Evolutionary conservation across 1,140 invertebrate genomes (phyloP), one percentile per base, ranked within the genome.

Genomic region (Berghia stephanieae): DNA sequence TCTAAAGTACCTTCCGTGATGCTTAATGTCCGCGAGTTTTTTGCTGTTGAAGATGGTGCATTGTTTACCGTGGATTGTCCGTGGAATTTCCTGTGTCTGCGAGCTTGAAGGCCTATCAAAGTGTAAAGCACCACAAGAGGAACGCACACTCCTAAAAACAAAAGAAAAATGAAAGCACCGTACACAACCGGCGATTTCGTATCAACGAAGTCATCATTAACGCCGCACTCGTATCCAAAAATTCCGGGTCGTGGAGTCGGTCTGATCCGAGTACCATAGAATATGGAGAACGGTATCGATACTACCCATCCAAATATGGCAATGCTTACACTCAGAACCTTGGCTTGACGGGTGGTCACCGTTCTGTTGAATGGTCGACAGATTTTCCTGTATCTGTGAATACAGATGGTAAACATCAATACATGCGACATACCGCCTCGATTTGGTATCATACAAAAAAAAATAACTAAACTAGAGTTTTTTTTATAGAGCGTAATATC

Each of bases 241-340:
- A 79, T 67, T 2, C 68, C 75, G 18, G 63, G 27, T 36, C 66
- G 57, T 3, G 24, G 52, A 3, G 72, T 78, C 16, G 66, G 16
- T 1, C 74, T 70, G 10, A 70, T 71, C 55, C 75, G 69, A 2
- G 31, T 43, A 6, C 79, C 79, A 55, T 79, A 78, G n/a, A 81
- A 40, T 10, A 81, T 34, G 13, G 40, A 38, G 63, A 63, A 72
- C 18, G 78, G 80, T 13, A 76, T 27, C 5, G 75, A 52, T 1
- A 81, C 38, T 34, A 60, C 21, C 6, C 76, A 10, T 1, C 63
- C 42, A 21, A 27, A 13, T 24, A 44, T 3, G n/a, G 63, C 63
- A 44, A 76, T 24, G 3, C 24, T 24, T 24, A 68, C 34, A 36
- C 40, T 68, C 3, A 49, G 31, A 38, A 76, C 52, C 52, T 68